Conservation (phyloP, 2,797 vertebrate species). For the Epinephelus coioides region DNA sequence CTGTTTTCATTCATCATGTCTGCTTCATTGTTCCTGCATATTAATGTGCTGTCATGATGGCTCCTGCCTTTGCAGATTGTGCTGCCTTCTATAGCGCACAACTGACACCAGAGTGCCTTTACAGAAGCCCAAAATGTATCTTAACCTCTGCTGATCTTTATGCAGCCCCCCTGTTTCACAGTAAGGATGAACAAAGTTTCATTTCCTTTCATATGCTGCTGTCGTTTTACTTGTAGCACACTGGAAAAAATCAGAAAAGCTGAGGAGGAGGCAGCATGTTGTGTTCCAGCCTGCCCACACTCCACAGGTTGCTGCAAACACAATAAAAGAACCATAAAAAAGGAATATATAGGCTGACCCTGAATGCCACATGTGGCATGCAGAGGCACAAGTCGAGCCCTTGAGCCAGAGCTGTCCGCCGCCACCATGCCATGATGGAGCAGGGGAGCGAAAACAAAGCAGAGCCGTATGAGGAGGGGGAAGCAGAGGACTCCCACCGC, state of each 20-base stretch:
- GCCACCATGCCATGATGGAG: constrained; percentile 35
- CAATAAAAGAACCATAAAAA: constrained; percentile 5
- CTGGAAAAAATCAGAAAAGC: neutral
- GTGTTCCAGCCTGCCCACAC: constrained; percentile 3
- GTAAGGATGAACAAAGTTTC: neutral
- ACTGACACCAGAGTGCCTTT: neutral
- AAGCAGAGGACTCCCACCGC: constrained; percentile 26
- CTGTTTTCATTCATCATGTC: constrained; percentile 3
- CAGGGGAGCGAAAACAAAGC: constrained; percentile 73
- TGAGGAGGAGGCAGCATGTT: neutral
- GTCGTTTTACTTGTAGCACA: neutral
- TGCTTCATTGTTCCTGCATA: constrained; percentile 21
- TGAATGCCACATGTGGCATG: constrained; percentile 41
- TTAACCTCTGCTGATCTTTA: too few relatives aligned
- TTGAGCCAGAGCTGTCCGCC: constrained; percentile 19
- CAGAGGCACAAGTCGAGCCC: neutral
- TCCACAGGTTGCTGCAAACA: constrained; percentile 65
- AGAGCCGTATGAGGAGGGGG: constrained; percentile 9
- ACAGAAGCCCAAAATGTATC: neutral
- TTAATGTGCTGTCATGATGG: constrained; percentile 21
- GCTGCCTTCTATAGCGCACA: neutral
- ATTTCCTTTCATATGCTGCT: neutral
- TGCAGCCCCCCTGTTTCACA: neutral
- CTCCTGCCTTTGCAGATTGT: constrained; percentile 4
- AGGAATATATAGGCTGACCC: neutral